A percentile compares a stretch with the other conserved stretches of the same genome.
phyloP scores from a whole-genome alignment of 2,113 vertebrate species.

The Pygoscelis adeliae region DNA sequence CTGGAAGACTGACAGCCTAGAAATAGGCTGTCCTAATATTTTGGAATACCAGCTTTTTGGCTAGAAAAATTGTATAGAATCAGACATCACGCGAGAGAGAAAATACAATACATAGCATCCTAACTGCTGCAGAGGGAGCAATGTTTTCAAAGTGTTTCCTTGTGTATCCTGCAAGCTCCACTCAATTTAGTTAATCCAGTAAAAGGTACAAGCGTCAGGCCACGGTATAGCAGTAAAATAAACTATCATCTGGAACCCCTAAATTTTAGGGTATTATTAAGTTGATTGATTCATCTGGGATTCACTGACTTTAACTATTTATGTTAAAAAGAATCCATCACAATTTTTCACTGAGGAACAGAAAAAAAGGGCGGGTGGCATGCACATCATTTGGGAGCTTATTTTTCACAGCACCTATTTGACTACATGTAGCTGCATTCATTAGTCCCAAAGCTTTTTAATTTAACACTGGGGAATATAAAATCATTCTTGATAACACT shows the following conservation, averaged over 20 bases:
- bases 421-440: not conserved
- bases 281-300: not conserved
- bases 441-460: not conserved
- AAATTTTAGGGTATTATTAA: not conserved
- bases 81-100: fast-evolving
- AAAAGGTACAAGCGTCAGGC: not conserved
- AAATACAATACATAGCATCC: not conserved
- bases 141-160: not conserved
- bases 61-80: slow-evolving; percentile 1
- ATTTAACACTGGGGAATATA: not conserved
- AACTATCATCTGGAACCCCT: not conserved
- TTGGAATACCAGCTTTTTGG: slow-evolving; percentile 33
- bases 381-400: not conserved
- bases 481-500: not conserved
- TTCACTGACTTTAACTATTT: not conserved
- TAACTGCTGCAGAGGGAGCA: not conserved
- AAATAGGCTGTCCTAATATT: slow-evolving; percentile 46
- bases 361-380: fast-evolving
- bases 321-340: not conserved
- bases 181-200: not conserved
- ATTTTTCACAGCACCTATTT: not conserved
- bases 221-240: not conserved
- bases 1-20: slow-evolving; percentile 46
- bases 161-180: not conserved
- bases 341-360: not conserved